Percentiles rank a stretch among this genome's conserved stretches.
phyloP scores from a whole-genome alignment of 2,113 vertebrate genomes.

The Desmodus rotundus region DNA sequence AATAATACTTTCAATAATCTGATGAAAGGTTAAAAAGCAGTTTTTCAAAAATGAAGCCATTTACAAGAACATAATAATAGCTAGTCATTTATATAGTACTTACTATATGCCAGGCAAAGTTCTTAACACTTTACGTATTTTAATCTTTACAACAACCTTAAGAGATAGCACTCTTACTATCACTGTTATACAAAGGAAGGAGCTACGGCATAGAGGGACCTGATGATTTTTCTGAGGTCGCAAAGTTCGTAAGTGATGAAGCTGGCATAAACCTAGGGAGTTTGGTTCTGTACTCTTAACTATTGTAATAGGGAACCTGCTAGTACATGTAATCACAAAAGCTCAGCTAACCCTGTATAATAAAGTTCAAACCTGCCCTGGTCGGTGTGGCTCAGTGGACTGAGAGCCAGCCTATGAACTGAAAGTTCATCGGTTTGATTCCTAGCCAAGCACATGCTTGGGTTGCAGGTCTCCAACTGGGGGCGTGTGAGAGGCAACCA shows the following conservation, averaged over 20 bases:
- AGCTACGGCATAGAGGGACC: background rate
- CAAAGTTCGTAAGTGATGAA: slow-evolving; percentile 28
- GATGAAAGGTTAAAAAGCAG: slow-evolving; percentile 59
- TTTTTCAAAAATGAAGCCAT: slow-evolving; percentile 30
- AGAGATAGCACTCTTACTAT: background rate
- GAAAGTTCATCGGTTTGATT: too few species aligned
- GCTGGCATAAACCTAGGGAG: background rate
- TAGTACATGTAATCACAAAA: background rate
- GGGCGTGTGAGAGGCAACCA: too few species aligned
- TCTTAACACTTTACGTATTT: slow-evolving; percentile 11
- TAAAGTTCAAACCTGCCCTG: background rate
- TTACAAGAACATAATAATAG: slow-evolving; percentile 37
- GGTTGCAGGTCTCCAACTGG: too few species aligned
- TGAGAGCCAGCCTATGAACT: too few species aligned
- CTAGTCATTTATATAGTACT: slow-evolving; percentile 17
- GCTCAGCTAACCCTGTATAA: slow-evolving; percentile 4
- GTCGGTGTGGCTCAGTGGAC: too few species aligned
- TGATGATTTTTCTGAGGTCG: slow-evolving; percentile 18
- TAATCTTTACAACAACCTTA: slow-evolving; percentile 7
- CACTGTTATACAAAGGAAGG: slow-evolving; percentile 32
- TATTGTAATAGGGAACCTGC: slow-evolving; percentile 1
- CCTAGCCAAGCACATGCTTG: too few species aligned
- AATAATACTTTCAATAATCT: slow-evolving; percentile 99
- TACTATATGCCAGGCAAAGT: background rate
- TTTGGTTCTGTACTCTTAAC: background rate